A percentile compares a stretch with the other conserved stretches of the same genome.
These are phyloP conservation scores for Gryllus bimaculatus DNA, from an alignment of 1,140 invertebrate species.

Conservation along the genomic window DNA sequence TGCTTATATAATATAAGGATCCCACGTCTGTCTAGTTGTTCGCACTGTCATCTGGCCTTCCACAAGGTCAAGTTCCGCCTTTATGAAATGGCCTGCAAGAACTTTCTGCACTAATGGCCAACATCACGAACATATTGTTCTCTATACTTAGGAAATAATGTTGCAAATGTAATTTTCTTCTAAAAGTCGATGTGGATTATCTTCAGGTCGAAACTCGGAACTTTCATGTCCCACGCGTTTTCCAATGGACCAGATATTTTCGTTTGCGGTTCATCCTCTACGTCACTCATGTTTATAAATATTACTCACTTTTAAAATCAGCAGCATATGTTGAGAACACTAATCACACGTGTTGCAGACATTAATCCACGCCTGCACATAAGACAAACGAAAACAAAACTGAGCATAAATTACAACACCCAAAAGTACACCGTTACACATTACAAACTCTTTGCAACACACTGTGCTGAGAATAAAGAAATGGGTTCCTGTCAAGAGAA, in stretches of 20 bases:
- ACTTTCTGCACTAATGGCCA: slow-evolving; percentile 91
- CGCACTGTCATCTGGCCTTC: slow-evolving; percentile 93
- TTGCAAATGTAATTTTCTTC: slow-evolving; percentile 72
- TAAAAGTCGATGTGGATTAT: slow-evolving; percentile 78
- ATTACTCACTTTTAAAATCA: too few species aligned
- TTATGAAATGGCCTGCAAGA: slow-evolving; percentile 65
- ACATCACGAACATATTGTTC: slow-evolving; percentile 91
- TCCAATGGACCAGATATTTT: slow-evolving; percentile 44
- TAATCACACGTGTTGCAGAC: too few species aligned
- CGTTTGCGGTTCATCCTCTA: too few species aligned
- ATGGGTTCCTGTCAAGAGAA: too few species aligned
- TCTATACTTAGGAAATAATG: slow-evolving; percentile 82
- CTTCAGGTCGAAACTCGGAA: slow-evolving; percentile 74
- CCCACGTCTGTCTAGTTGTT: slow-evolving; percentile 97
- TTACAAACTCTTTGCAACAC: too few species aligned
- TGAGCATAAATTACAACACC: too few species aligned
- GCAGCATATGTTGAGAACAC: too few species aligned
- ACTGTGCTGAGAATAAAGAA: too few species aligned
- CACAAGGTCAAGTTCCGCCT: slow-evolving; percentile 86
- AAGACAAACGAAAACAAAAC: too few species aligned
- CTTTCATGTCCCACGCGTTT: slow-evolving; percentile 82
- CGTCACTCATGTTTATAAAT: too few species aligned
- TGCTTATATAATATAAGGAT: slow-evolving; percentile 94
- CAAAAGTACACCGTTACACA: too few species aligned
- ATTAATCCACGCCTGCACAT: too few species aligned